These are phyloP conservation scores for Corynorhinus townsendii DNA, from an alignment of 2,113 vertebrate genomes.

Conservation along the genomic window DNA sequence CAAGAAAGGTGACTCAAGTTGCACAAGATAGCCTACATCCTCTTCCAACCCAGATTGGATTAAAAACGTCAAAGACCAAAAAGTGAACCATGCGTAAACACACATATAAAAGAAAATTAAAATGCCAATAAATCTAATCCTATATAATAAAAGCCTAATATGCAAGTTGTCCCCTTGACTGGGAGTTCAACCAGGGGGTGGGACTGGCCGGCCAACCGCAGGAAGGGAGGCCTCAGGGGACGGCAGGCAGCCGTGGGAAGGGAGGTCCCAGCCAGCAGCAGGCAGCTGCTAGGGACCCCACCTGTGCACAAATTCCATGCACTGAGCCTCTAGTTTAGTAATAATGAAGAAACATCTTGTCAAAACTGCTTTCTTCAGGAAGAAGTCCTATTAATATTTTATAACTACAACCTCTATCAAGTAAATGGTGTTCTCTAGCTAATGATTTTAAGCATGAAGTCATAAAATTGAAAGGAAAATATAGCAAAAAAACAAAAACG, in stretches of 20 bases:
- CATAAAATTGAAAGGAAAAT: slow-evolving; percentile 33
- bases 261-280: too few species aligned
- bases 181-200: too few species aligned
- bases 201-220: too few species aligned
- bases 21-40: not conserved
- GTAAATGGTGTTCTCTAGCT: slow-evolving; percentile 58
- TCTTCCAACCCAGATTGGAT: not conserved
- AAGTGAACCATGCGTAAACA: not conserved
- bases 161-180: too few species aligned
- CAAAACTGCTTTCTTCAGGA: slow-evolving; percentile 55
- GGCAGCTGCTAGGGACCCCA: too few species aligned
- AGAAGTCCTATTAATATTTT: slow-evolving; percentile 70
- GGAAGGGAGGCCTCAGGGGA: too few species aligned
- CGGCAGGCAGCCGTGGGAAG: too few species aligned
- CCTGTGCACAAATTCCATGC: too few species aligned
- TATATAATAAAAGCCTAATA: too few species aligned
- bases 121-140: not conserved
- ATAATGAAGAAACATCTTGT: not conserved
- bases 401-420: slow-evolving; percentile 48
- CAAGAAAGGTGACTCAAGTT: not conserved
- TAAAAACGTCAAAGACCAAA: not conserved
- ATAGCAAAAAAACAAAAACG: not conserved
- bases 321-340: slow-evolving; percentile 5
- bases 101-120: not conserved
- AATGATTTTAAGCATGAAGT: slow-evolving; percentile 21